These are phyloP conservation scores for Watsonalla binaria DNA, from an alignment of 2,888 invertebrate species.

Conservation along the genomic window DNA sequence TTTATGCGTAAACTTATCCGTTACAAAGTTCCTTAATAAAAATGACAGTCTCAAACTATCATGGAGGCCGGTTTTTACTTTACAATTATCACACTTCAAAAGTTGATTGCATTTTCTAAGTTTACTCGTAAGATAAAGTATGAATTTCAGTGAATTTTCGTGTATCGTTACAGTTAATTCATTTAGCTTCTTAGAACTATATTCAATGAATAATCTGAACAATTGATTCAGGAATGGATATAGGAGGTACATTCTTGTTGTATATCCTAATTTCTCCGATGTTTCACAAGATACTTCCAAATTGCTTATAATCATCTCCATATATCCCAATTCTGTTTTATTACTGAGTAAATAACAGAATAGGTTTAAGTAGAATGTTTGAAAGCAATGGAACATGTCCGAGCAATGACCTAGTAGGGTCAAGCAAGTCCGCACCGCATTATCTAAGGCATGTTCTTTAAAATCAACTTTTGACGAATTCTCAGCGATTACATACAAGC, in stretches of 20 bases:
- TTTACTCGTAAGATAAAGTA: conserved; percentile 38
- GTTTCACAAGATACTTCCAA: conserved; percentile 39
- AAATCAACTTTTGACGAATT: conserved; percentile 42
- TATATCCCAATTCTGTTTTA: conserved; percentile 19
- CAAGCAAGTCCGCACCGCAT: conserved; percentile 28
- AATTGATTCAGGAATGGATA: conserved; percentile 57
- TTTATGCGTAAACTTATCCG: conserved; percentile 25
- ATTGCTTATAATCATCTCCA: conserved; percentile 39
- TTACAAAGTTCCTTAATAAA: conserved; percentile 42
- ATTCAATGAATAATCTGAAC: conserved; percentile 50
- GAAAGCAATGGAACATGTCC: conserved; percentile 50
- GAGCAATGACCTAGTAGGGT: conserved; percentile 38
- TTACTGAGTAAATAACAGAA: conserved; percentile 46
- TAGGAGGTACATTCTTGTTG: conserved; percentile 31
- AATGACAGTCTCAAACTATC: conserved; percentile 55
- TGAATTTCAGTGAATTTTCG: conserved; percentile 39
- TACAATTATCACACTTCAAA: conserved; percentile 59
- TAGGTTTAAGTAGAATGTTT: conserved; percentile 49
- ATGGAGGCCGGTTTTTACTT: conserved; percentile 46
- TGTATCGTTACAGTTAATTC: conserved; percentile 30
- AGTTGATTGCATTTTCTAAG: conserved; percentile 39
- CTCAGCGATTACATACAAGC: conserved; percentile 50
- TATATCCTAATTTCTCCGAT: conserved; percentile 44
- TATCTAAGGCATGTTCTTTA: conserved; percentile 31
- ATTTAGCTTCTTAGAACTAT: conserved; percentile 17